Conservation (phyloP, 2,888 invertebrate genomes). For the Tiphia femorata region DNA sequence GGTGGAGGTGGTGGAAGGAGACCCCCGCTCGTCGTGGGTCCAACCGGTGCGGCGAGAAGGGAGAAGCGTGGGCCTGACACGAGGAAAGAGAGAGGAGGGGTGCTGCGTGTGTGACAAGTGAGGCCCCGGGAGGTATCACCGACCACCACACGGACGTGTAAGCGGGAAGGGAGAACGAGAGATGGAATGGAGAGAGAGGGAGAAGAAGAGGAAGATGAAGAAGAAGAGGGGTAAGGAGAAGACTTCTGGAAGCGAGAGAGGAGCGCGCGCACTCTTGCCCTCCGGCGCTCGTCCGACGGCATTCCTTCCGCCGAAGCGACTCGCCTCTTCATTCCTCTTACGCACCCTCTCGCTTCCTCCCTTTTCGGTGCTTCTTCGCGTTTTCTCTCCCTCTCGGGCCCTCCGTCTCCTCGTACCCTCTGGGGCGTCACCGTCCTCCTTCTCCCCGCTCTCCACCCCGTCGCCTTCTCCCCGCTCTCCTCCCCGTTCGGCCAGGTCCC, state of each 20-base stretch:
- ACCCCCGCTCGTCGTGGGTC: conserved; percentile 3
- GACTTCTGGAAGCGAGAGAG: conserved; percentile 48
- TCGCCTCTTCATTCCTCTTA: conserved; percentile 41
- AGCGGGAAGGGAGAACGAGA: conserved; percentile 22
- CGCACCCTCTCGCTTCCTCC: conserved; percentile 49
- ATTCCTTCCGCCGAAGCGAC: conserved; percentile 61
- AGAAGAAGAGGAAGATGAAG: conserved; percentile 26
- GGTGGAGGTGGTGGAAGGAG: conserved; percentile 11
- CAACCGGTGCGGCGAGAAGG: conserved; percentile 12
- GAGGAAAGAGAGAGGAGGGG: conserved; percentile 18
- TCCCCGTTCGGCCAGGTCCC: conserved; percentile 40
- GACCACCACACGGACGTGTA: conserved; percentile 31
- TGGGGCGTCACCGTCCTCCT: conserved; percentile 33
- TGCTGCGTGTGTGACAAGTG: conserved; percentile 56
- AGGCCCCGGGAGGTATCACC: conserved; percentile 53
- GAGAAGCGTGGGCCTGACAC: conserved; percentile 27
- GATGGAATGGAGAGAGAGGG: conserved; percentile 24
- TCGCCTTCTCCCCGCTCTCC: conserved; percentile 28
- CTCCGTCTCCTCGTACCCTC: too few relatives aligned
- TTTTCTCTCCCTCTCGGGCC: conserved; percentile 48
- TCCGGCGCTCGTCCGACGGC: conserved; percentile 69
- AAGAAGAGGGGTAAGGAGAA: conserved; percentile 38
- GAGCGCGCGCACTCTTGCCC: conserved; percentile 58
- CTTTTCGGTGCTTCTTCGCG: conserved; percentile 23
- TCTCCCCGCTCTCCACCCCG: conserved; percentile 17